Base-by-base conservation (phyloP, 2,797 vertebrate genomes). In the Phrynocephalus vlangalii region DNA sequence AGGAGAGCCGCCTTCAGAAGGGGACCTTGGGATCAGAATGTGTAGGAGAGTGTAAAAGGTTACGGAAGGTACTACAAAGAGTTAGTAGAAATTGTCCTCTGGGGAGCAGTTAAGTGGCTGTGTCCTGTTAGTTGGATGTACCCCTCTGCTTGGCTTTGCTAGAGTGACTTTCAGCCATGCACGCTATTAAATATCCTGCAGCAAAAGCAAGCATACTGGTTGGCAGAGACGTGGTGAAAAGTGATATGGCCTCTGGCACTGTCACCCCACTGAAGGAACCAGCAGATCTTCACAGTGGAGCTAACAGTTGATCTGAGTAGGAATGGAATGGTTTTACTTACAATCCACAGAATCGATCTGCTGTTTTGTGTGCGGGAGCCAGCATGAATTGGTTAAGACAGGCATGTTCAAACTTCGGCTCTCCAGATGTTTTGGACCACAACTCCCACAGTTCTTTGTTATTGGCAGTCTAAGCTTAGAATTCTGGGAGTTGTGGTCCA, bases 121-220 rank as follows among this genome's bases (percentile, higher is more conserved):
- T 67, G 56, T 70, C 22, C 83, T 67, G 28, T 50, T 38, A 80
- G 50, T 28, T 73, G 9, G 4, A 11, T 56, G 48, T 48, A 56
- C 11, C 67, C 67, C 38, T 79, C 18, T 79, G 70, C 56, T 79
- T 88, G 83, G 48, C 81, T 78, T 75, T 68, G 63, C 26, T 44
- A 22, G 24, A 28, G 82, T 24, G 38, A 24, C 20, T 88, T 84
- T 28, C 44, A 75, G 73, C 48, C 73, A 79, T 50, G 9, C 67
- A 72, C 20, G 24, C 48, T 85, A 67, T 85, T 67, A 77, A 87
- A 82, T 67, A 22, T 84, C 18, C 22, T 88, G 38, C 18, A 80
- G 71, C n/a, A 81, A 76, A 63, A 56, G 81, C 56, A 83, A 78
- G 10, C 50, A 60, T 70, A 70, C 6, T 50, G 67, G 67, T n/a